These are phyloP conservation scores for Peucedramus taeniatus DNA, from an alignment of 2,113 vertebrate species.

Conservation along the genomic window DNA sequence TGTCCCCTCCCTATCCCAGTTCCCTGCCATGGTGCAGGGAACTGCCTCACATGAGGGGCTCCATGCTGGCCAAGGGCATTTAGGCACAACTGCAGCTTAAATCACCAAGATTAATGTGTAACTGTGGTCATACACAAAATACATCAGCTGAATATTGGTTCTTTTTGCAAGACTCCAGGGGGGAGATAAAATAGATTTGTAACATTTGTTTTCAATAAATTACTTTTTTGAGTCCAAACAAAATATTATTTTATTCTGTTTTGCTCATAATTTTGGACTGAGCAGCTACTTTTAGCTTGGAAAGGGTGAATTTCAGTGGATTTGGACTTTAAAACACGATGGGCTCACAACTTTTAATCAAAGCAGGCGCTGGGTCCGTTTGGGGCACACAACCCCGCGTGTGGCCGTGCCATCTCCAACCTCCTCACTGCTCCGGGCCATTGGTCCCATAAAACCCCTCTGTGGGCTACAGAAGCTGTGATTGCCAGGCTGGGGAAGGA, in stretches of 20 bases:
- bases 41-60: rapidly evolving
- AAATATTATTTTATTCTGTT: constrained; percentile 14
- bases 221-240: constrained; percentile 1
- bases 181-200: constrained; percentile 7
- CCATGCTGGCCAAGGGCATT: background rate
- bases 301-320: background rate
- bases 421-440: rapidly evolving
- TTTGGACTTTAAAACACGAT: rapidly evolving
- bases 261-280: background rate
- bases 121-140: background rate
- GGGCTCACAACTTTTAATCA: background rate
- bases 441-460: background rate
- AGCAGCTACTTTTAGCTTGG: background rate
- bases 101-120: background rate
- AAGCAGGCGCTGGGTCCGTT: rapidly evolving
- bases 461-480: rapidly evolving
- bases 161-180: background rate
- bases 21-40: rapidly evolving
- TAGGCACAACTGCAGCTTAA: background rate
- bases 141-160: constrained; percentile 1
- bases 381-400: rapidly evolving
- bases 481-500: background rate
- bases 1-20: background rate
- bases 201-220: constrained; percentile 1
- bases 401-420: rapidly evolving